A percentile compares a stretch with the other conserved stretches of the same genome.
Evolutionary conservation across 2,113 vertebrate species (phyloP).

Genomic region (Empidonax traillii): DNA sequence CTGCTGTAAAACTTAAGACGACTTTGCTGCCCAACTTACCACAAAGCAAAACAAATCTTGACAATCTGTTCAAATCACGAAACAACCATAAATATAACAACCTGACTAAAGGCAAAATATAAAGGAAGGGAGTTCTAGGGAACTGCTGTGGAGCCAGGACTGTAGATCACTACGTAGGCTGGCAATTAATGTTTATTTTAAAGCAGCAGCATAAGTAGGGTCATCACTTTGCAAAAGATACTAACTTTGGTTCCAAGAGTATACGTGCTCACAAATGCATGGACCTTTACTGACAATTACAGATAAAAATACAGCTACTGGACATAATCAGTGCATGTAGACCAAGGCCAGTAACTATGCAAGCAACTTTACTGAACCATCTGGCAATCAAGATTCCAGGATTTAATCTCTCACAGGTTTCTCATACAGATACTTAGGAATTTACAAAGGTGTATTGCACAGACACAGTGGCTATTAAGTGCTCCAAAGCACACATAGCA

Average conservation of each 20-base stretch:
- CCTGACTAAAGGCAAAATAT: constrained; percentile 1
- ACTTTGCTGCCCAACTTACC: neutral
- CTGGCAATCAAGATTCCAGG: neutral
- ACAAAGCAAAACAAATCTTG: constrained; percentile 1
- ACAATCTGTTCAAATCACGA: constrained; percentile 6
- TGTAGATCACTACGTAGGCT: neutral
- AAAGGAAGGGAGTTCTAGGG: neutral
- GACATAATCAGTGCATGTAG: neutral
- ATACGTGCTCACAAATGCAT: rapidly evolving
- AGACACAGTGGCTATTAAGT: neutral
- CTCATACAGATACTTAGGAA: neutral
- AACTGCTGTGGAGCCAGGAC: neutral
- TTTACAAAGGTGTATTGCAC: neutral
- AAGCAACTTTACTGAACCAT: neutral
- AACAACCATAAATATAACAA: constrained; percentile 5
- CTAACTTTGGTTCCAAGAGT: neutral
- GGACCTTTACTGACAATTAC: neutral
- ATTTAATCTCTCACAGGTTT: neutral
- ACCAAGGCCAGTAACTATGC: neutral
- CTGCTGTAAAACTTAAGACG: neutral
- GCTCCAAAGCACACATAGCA: neutral
- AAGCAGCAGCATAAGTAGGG: neutral
- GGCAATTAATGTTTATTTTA: constrained; percentile 19
- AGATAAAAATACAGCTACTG: neutral
- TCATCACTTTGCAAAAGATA: neutral